These are phyloP conservation scores for Marmota monax DNA, from an alignment of 2,113 vertebrate genomes.

Conservation along the genomic window DNA sequence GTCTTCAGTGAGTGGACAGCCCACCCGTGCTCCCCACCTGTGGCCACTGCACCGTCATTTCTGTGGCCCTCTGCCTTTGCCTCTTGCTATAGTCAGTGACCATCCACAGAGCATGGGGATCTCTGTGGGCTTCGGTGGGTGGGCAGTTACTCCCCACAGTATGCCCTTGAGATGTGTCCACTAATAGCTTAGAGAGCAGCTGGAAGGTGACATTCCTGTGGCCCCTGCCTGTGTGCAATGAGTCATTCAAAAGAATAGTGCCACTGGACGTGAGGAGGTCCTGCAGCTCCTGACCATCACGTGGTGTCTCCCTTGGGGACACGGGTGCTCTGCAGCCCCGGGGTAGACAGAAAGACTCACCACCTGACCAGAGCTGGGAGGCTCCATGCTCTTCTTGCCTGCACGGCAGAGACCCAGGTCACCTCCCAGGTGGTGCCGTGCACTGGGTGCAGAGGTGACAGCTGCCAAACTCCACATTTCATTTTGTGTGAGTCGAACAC, in stretches of 20 bases:
- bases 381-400: background rate
- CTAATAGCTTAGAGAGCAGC: background rate
- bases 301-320: background rate
- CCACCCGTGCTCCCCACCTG: too few species aligned
- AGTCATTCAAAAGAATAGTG: rapidly evolving
- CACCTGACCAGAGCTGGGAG: background rate
- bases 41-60: too few species aligned
- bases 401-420: background rate
- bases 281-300: background rate
- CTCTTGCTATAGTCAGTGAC: background rate
- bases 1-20: background rate
- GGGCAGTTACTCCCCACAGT: rapidly evolving
- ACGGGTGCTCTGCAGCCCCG: background rate
- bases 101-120: rapidly evolving
- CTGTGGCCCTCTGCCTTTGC: too few species aligned
- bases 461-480: background rate
- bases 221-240: background rate
- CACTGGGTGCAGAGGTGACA: rapidly evolving
- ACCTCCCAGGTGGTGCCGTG: rapidly evolving
- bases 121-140: background rate
- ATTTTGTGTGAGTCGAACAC: background rate
- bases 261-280: background rate
- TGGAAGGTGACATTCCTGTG: background rate
- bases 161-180: background rate
- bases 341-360: background rate